These are phyloP conservation scores for Bradypus variegatus DNA, from an alignment of 2,797 vertebrate genomes.

Conservation along the genomic window DNA sequence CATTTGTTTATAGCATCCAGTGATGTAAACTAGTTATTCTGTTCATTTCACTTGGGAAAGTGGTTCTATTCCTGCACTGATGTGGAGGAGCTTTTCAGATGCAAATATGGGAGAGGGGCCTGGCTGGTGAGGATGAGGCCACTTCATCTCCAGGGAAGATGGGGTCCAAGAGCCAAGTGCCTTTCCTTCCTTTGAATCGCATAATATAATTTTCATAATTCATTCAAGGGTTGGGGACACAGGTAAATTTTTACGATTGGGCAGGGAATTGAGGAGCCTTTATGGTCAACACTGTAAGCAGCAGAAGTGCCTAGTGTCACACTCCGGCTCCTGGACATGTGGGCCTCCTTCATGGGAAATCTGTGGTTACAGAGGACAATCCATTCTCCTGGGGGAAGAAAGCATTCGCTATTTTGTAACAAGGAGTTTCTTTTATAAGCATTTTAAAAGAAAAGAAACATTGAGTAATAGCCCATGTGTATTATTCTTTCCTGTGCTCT, in stretches of 20 bases:
- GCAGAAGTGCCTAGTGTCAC: not conserved
- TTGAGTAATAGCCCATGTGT: not conserved
- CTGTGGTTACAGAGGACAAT: not conserved
- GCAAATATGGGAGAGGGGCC: not conserved
- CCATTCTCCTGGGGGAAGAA: not conserved
- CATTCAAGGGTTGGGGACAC: not conserved
- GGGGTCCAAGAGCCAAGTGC: too few relatives aligned
- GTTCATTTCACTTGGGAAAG: not conserved
- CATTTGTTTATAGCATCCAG: not conserved
- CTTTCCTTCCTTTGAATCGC: not conserved
- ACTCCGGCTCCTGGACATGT: not conserved
- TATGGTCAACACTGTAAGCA: not conserved
- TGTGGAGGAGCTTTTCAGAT: not conserved
- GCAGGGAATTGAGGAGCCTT: not conserved
- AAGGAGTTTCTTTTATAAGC: slow-evolving; percentile 20
- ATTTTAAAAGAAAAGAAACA: not conserved
- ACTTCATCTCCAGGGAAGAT: too few relatives aligned
- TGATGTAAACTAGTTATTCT: not conserved
- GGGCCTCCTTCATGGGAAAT: not conserved
- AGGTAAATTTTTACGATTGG: not conserved
- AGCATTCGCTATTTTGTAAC: not conserved
- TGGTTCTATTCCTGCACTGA: not conserved
- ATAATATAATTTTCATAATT: not conserved
- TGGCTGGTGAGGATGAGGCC: not conserved
- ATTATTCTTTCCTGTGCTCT: slow-evolving; percentile 7